Conservation (phyloP, 2,113 vertebrate genomes). For the Vombatus ursinus region DNA sequence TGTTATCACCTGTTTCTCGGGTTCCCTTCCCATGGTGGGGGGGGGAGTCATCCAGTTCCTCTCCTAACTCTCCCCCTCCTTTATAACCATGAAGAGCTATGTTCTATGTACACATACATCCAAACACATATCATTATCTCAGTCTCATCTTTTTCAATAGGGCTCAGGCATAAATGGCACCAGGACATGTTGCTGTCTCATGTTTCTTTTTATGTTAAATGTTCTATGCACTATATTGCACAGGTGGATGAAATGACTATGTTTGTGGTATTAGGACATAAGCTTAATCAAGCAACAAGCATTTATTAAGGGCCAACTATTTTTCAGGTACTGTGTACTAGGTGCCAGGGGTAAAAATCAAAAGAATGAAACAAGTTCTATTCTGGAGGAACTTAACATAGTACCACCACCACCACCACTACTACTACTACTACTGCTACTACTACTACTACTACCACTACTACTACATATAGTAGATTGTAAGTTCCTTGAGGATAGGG, state of each 20-base stretch:
- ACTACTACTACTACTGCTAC: too few relatives aligned
- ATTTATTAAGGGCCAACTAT: not conserved
- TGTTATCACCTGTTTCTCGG: not conserved
- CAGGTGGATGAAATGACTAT: not conserved
- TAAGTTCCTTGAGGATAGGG: not conserved
- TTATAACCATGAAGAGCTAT: not conserved
- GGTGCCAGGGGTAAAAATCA: not conserved
- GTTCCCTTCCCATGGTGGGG: not conserved
- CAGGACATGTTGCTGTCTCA: not conserved
- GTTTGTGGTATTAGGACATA: not conserved
- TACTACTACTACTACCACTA: too few relatives aligned
- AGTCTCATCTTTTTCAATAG: not conserved
- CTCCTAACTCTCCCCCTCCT: not conserved
- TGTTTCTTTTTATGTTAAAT: not conserved
- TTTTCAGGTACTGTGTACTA: not conserved
- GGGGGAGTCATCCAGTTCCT: not conserved
- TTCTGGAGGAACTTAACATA: not conserved
- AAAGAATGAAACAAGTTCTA: not conserved
- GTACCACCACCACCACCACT: too few relatives aligned
- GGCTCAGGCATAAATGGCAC: not conserved
- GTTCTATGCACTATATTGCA: not conserved
- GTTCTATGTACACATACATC: not conserved
- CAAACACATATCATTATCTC: not conserved
- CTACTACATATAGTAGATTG: too few relatives aligned
- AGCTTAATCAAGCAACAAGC: not conserved